Evolutionary conservation across 2,113 vertebrate species (phyloP).

Genomic region (Brienomyrus longianalis): DNA sequence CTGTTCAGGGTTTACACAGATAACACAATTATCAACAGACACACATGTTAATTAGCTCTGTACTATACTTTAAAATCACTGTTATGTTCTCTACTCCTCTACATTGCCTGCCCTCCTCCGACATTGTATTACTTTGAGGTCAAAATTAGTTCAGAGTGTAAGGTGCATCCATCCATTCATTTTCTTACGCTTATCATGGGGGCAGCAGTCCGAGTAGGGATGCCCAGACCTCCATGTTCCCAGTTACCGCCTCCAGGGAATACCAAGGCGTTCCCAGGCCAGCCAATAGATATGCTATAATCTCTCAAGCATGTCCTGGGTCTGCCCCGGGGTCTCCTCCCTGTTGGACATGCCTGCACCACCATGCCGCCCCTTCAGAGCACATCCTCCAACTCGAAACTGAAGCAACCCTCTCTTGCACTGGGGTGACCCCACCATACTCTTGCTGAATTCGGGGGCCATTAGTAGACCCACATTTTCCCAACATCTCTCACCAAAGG

Average conservation of each 20-base stretch:
- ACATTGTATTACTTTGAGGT: background rate
- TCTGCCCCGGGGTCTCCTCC: background rate
- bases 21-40: constrained; percentile 34
- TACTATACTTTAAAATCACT: constrained; percentile 1
- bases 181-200: background rate
- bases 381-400: too few species aligned
- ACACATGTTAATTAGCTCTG: constrained; percentile 31
- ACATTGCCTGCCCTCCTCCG: background rate
- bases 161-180: background rate
- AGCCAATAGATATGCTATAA: background rate
- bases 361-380: too few species aligned
- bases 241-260: background rate
- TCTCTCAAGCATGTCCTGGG: background rate
- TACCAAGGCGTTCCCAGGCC: background rate
- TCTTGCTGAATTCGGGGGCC: too few species aligned
- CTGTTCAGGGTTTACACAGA: constrained; percentile 19
- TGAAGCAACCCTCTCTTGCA: too few species aligned
- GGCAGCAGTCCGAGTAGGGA: background rate
- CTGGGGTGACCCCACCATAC: too few species aligned
- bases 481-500: too few species aligned
- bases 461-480: too few species aligned
- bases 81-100: background rate
- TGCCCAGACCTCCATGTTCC: background rate
- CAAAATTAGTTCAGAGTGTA: background rate
- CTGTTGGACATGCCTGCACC: background rate